Evolutionary conservation across 2,888 invertebrate species (phyloP).

Genomic region (Nebria brevicollis): DNA sequence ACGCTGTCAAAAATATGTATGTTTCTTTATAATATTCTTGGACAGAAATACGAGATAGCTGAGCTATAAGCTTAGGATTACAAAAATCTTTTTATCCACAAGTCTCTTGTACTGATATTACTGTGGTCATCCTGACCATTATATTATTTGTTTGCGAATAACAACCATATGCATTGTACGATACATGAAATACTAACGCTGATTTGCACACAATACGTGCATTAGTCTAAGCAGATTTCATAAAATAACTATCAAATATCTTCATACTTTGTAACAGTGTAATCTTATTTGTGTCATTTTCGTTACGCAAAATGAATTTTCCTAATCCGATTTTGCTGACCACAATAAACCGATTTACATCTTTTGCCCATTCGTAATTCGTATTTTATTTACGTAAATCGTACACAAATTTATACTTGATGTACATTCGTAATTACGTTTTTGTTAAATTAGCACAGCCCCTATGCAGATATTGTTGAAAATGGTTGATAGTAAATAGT

Average conservation of each 20-base stretch:
- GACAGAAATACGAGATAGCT: not conserved
- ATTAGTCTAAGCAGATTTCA: conserved; percentile 9
- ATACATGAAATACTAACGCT: not conserved
- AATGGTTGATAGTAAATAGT: not conserved
- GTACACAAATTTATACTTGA: no score
- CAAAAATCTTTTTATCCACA: conserved; percentile 12
- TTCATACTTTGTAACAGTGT: not conserved
- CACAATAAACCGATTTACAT: not conserved
- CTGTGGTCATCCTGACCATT: not conserved
- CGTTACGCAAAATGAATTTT: conserved; percentile 10
- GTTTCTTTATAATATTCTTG: not conserved
- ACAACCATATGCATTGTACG: not conserved
- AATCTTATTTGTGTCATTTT: not conserved
- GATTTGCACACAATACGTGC: conserved; percentile 8
- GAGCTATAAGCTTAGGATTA: not conserved
- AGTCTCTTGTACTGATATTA: not conserved
- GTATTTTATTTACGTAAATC: not conserved
- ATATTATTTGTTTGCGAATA: not conserved
- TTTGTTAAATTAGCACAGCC: no score
- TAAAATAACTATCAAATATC: conserved; percentile 7
- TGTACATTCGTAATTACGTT: no score
- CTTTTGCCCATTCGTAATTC: not conserved
- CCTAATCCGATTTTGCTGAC: not conserved
- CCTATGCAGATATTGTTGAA: not conserved
- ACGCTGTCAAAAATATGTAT: not conserved